Evolutionary conservation across 2,797 vertebrate species (phyloP).

Genomic region (Cynodonichthys magdalenae): DNA sequence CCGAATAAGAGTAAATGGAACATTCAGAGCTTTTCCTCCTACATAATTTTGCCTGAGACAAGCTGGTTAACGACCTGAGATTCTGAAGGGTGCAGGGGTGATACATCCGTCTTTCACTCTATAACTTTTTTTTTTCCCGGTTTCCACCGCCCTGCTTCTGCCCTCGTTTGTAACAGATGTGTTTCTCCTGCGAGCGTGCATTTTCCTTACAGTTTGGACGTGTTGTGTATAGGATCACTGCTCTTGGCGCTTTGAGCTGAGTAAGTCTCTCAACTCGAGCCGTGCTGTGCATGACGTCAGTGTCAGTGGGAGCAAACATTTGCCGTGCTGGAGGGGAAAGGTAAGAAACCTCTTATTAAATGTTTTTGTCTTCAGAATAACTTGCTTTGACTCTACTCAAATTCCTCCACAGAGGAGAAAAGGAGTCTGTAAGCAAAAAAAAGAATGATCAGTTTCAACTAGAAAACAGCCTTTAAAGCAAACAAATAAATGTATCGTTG

Average conservation of each 20-base stretch:
- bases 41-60: conserved; percentile 24
- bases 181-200: conserved; percentile 27
- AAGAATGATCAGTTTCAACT: background rate
- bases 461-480: background rate
- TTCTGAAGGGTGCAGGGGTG: conserved; percentile 19
- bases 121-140: conserved; percentile 5
- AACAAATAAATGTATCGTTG: background rate
- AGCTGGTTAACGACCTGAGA: conserved; percentile 38
- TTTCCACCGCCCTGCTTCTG: conserved; percentile 9
- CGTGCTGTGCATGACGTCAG: conserved; percentile 32
- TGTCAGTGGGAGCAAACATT: conserved; percentile 15
- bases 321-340: conserved; percentile 20
- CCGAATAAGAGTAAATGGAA: conserved; percentile 12
- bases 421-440: background rate
- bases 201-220: conserved; percentile 30
- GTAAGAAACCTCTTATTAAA: conserved; percentile 1
- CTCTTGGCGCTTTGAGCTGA: conserved; percentile 27
- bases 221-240: conserved; percentile 37
- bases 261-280: conserved; percentile 31
- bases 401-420: conserved; percentile 3
- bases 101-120: conserved; percentile 16
- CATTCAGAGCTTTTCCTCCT: conserved; percentile 21
- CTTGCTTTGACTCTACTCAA: background rate
- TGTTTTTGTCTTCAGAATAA: conserved; percentile 17
- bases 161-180: conserved; percentile 18